phyloP scores from a whole-genome alignment of 1,140 invertebrate genomes.

The Tyrophagus putrescentiae region DNA sequence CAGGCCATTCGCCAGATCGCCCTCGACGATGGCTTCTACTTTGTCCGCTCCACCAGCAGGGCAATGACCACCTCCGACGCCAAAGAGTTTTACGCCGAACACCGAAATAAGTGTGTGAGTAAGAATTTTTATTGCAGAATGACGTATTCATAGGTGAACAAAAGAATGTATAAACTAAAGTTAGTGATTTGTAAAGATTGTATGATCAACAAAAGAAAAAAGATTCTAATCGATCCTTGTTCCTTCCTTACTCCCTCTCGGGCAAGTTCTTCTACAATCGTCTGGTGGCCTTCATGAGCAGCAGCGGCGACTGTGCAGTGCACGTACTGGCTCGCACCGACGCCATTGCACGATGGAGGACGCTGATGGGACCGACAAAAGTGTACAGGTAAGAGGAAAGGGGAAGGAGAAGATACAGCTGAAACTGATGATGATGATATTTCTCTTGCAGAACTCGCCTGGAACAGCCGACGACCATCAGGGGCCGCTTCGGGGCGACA shows the following conservation, averaged over 20 bases:
- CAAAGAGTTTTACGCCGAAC: constrained; percentile 63
- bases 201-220: too few relatives aligned
- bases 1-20: constrained; percentile 51
- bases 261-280: constrained; percentile 73
- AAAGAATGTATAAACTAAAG: not conserved
- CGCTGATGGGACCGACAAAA: constrained; percentile 73
- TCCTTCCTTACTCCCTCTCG: too few relatives aligned
- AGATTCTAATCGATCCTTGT: too few relatives aligned
- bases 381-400: constrained; percentile 35
- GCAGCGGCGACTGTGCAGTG: constrained; percentile 61
- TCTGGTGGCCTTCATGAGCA: constrained; percentile 67
- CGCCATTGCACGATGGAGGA: constrained; percentile 61
- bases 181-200: too few relatives aligned
- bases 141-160: constrained; percentile 12
- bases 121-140: constrained; percentile 21
- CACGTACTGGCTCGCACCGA: constrained; percentile 57
- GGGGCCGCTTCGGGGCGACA: constrained; percentile 66
- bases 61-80: constrained; percentile 47
- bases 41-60: constrained; percentile 51
- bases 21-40: constrained; percentile 51
- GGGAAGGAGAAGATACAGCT: not conserved
- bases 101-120: constrained; percentile 45
- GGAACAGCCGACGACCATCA: constrained; percentile 53
- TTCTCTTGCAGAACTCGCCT: constrained; percentile 59
- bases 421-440: constrained; percentile 1